phyloP scores from a whole-genome alignment of 2,888 invertebrate species.

The Troides helena region DNA sequence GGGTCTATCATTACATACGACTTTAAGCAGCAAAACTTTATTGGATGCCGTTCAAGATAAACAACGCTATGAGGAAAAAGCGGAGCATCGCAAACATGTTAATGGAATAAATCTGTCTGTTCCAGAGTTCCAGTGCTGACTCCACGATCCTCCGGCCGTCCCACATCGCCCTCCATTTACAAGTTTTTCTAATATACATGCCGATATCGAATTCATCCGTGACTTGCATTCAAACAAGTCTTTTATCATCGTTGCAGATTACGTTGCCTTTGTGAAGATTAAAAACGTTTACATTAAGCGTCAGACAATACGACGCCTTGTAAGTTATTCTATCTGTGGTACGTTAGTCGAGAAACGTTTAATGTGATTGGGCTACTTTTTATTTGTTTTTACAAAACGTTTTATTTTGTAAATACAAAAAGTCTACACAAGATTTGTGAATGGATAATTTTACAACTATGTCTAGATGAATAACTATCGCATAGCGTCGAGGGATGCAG shows the following conservation, averaged over 20 bases:
- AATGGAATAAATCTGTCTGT: constrained; percentile 61
- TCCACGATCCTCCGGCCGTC: constrained; percentile 40
- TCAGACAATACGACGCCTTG: constrained; percentile 62
- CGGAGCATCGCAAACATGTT: constrained; percentile 43
- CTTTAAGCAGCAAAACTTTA: constrained; percentile 34
- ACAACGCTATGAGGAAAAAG: constrained; percentile 41
- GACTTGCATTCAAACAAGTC: constrained; percentile 63
- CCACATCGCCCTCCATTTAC: constrained; percentile 54
- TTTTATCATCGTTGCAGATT: constrained; percentile 45
- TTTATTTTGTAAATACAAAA: constrained; percentile 16
- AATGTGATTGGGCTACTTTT: constrained; percentile 22
- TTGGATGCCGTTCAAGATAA: constrained; percentile 41
- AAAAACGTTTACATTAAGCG: constrained; percentile 61
- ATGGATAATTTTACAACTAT: constrained; percentile 32
- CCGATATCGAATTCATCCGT: constrained; percentile 64
- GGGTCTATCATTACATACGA: constrained; percentile 36
- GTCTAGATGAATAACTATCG: constrained; percentile 32
- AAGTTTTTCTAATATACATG: constrained; percentile 67
- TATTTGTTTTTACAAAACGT: constrained; percentile 9
- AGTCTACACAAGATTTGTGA: constrained; percentile 14
- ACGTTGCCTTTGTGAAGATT: constrained; percentile 53
- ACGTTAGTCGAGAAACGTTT: constrained; percentile 30
- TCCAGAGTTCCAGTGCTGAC: constrained; percentile 45
- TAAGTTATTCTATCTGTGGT: constrained; percentile 42
- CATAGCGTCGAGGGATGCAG: constrained; percentile 35